Percentiles rank a stretch among this genome's conserved stretches.
phyloP scores from a whole-genome alignment of 2,797 vertebrate species.

The Apodemus agrarius region DNA sequence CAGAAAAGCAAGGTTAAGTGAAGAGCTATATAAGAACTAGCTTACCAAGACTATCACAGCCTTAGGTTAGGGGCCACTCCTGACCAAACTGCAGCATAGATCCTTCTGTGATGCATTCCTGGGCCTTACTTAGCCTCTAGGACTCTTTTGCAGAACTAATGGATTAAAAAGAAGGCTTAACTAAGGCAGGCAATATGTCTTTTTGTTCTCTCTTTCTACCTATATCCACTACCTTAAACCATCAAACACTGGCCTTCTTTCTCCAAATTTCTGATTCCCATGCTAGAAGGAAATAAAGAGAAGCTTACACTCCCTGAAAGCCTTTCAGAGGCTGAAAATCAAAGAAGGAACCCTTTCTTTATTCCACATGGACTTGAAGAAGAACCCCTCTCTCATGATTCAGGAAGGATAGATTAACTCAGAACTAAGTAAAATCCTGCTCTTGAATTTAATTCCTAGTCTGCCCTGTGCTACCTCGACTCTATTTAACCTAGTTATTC shows the following conservation, averaged over 20 bases:
- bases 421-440: background rate
- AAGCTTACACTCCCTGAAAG: background rate
- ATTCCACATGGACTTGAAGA: background rate
- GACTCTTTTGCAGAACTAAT: background rate
- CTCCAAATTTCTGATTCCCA: background rate
- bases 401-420: background rate
- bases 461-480: background rate
- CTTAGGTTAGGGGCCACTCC: background rate
- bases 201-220: background rate
- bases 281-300: background rate
- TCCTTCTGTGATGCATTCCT: background rate
- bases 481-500: background rate
- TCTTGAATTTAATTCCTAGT: background rate
- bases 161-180: background rate
- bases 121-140: background rate
- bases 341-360: background rate
- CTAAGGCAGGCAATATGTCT: background rate
- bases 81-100: accelerated
- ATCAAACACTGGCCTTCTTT: background rate
- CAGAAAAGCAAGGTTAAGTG: background rate
- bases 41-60: background rate
- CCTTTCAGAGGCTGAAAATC: background rate
- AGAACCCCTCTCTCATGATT: background rate
- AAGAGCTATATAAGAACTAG: background rate
- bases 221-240: background rate